phyloP scores from a whole-genome alignment of 2,797 vertebrate genomes.

The Pelodytes ibericus region DNA sequence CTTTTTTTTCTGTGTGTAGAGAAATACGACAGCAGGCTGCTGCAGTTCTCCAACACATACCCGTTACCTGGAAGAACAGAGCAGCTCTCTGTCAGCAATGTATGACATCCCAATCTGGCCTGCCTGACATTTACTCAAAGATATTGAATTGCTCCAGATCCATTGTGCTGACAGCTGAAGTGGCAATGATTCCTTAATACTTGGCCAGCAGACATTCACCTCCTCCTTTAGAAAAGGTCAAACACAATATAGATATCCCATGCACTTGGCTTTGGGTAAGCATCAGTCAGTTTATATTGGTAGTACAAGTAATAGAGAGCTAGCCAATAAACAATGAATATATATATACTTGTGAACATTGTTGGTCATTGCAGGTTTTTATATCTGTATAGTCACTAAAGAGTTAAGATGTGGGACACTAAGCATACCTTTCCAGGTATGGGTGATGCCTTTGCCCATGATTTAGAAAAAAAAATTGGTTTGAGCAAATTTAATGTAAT shows the following conservation, averaged over 20 bases:
- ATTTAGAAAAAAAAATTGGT: too few species aligned
- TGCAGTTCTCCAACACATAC: not conserved
- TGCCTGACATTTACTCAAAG: conserved; percentile 24
- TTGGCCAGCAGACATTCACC: not conserved
- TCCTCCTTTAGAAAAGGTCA: conserved; percentile 24
- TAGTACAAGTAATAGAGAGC: too few species aligned
- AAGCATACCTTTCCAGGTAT: too few species aligned
- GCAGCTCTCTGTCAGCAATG: not conserved
- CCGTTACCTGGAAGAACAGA: not conserved
- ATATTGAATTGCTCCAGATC: not conserved
- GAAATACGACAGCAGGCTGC: too few species aligned
- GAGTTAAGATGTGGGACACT: too few species aligned
- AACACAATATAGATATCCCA: conserved; percentile 18
- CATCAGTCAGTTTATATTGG: not conserved
- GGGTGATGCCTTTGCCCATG: too few species aligned
- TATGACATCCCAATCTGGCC: conserved; percentile 1
- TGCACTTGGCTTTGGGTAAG: not conserved
- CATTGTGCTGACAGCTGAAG: conserved; percentile 16
- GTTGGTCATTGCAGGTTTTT: too few species aligned
- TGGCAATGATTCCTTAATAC: not conserved
- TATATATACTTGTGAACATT: too few species aligned
- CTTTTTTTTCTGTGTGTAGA: too few species aligned
- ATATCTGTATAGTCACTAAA: too few species aligned
- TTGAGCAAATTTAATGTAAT: too few species aligned
- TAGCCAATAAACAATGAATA: too few species aligned